These are phyloP conservation scores for Capromys pilorides DNA, from an alignment of 2,797 vertebrate genomes.

Conservation along the genomic window DNA sequence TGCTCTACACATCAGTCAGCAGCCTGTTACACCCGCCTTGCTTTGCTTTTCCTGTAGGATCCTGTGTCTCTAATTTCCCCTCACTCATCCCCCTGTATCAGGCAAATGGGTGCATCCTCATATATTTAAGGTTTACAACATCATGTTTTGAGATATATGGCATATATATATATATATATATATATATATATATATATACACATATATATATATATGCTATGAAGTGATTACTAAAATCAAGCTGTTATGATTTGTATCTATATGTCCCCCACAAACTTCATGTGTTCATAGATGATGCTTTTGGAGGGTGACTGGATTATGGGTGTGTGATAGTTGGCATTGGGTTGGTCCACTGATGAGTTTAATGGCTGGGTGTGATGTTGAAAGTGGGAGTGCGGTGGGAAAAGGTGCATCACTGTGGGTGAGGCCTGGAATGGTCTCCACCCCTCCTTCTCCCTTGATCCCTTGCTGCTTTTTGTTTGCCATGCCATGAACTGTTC, in stretches of 20 bases:
- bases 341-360: background rate
- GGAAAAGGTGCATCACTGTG: background rate
- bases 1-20: accelerated
- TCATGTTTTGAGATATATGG: background rate
- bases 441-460: background rate
- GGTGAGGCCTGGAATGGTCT: background rate
- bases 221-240: background rate
- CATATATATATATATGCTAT: background rate
- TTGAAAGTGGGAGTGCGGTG: background rate
- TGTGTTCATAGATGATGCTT: background rate
- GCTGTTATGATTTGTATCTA: background rate
- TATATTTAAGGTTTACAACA: background rate
- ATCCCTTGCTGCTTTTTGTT: background rate
- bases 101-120: background rate
- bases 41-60: background rate
- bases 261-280: background rate
- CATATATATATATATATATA: background rate
- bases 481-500: background rate
- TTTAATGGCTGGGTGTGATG: background rate
- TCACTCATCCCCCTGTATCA: background rate
- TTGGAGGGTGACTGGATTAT: background rate
- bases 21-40: background rate
- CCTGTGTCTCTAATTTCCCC: accelerated
- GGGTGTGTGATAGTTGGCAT: background rate
- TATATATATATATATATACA: too few species aligned